Percentiles rank a stretch among this genome's conserved stretches.
Conservation (phyloP, 2,113 vertebrate species). For the Heptranchias perlo region DNA sequence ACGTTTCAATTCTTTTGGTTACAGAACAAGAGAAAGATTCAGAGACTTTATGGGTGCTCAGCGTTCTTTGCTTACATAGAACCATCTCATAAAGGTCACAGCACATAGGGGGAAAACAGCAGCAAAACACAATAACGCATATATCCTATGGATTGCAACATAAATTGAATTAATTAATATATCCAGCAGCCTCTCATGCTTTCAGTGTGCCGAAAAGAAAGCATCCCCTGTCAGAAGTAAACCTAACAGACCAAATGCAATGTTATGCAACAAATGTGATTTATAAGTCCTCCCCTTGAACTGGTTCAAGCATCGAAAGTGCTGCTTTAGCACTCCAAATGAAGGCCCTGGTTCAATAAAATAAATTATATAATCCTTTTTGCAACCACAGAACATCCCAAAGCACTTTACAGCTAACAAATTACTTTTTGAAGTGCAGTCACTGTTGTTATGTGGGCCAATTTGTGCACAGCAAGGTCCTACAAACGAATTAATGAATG, state of each 20-base stretch:
- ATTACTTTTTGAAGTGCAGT: neutral
- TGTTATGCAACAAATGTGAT: neutral
- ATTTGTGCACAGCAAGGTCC: neutral
- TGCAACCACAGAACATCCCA: neutral
- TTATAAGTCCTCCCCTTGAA: conserved; percentile 16
- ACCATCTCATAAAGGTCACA: neutral
- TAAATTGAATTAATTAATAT: neutral
- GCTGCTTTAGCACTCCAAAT: neutral
- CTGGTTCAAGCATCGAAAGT: neutral
- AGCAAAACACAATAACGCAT: neutral
- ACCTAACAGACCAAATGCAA: neutral
- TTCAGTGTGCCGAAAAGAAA: neutral
- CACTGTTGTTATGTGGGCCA: neutral
- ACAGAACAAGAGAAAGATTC: neutral
- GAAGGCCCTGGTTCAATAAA: neutral
- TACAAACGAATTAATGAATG: too few species aligned
- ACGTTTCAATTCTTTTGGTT: neutral
- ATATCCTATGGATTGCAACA: neutral
- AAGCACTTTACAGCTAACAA: neutral
- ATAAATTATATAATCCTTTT: neutral
- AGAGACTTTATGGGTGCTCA: neutral
- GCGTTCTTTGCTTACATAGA: neutral
- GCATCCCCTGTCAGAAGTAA: neutral
- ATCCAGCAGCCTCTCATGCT: neutral
- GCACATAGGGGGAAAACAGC: neutral